A percentile compares a stretch with the other conserved stretches of the same genome.
These are phyloP conservation scores for Drosophila sechellia DNA, from an alignment of 1,140 invertebrate genomes.

Conservation along the genomic window DNA sequence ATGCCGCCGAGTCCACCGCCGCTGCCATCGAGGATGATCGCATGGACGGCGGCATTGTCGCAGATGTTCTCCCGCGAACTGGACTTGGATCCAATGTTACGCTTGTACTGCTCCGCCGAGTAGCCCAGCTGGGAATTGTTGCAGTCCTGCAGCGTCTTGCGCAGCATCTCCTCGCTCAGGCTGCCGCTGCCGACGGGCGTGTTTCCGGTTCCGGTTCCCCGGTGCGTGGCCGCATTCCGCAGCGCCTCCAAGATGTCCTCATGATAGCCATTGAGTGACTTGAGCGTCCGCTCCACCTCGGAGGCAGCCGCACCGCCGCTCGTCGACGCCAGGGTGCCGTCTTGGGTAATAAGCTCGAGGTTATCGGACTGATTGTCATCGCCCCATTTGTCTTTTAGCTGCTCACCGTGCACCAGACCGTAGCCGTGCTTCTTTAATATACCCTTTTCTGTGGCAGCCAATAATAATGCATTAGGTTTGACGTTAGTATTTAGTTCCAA, in stretches of 20 bases:
- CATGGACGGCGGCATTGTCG: constrained; percentile 85
- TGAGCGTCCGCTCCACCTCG: constrained; percentile 92
- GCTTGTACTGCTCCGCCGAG: constrained; percentile 87
- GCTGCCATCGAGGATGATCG: constrained; percentile 81
- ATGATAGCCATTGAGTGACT: constrained; percentile 96
- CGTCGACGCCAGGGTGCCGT: constrained; percentile 87
- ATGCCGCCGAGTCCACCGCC: constrained; percentile 52
- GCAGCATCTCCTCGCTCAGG: constrained; percentile 87
- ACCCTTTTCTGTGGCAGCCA: constrained; percentile 89
- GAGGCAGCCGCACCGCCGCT: constrained; percentile 87
- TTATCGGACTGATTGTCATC: constrained; percentile 91
- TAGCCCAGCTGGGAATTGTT: constrained; percentile 85
- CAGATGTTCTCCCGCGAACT: constrained; percentile 87
- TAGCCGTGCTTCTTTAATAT: constrained; percentile 95
- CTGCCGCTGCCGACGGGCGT: constrained; percentile 87
- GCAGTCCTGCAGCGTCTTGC: constrained; percentile 89
- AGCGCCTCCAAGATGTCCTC: constrained; percentile 95
- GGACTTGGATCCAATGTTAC: constrained; percentile 86
- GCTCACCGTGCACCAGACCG: constrained; percentile 88
- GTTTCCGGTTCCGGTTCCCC: constrained; percentile 86
- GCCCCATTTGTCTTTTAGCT: constrained; percentile 88
- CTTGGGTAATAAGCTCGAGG: constrained; percentile 89
- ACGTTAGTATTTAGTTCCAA: constrained; percentile 29
- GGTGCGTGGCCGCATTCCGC: constrained; percentile 90
- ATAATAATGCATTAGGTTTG: constrained; percentile 37